Base-by-base conservation (phyloP, 1,140 invertebrate genomes). In the Riptortus pedestris region DNA sequence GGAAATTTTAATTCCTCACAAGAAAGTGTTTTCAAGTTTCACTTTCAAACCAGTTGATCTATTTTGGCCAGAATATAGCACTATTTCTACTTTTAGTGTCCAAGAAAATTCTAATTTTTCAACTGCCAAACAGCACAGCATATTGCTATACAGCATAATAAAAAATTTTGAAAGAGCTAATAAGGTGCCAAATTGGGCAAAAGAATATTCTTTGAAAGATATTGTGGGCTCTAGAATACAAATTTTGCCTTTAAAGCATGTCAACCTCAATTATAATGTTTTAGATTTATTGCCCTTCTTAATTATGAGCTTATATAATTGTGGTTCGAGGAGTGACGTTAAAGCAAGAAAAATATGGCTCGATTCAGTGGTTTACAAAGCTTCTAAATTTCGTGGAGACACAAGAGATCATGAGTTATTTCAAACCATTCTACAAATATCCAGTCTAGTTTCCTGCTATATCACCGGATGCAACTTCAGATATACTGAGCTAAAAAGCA, bases 91-190 rank as follows among this genome's bases (percentile, higher is more conserved):
- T 0, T 61, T 27, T 2, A 66, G 72, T 57, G 63, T 79, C 0
- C 68, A 73, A 18, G 69, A 73, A 11, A 72, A 76, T 61, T 69
- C 72, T 0, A 64, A 63, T 27, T 33, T 77, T 0, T 66, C 71
- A 4, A 14, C 74, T 4, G 62, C 78, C 3, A 72, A 67, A 38
- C 75, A 78, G 28, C 74, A 76, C 26, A 72, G 72, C 28, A 66
- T 72, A 16, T 60, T 73, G 22, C 29, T 73, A 9, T 43, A 67
- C 26, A 14, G 60, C 7, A 27, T 66, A 24, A 14, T 67, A 4
- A 51, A 31, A 22, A 47, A 55, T 12, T 26, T 55, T 22, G 22
- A 55, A 12, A 14, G 24, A 1, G 4, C 18, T 14, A 55, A 14
- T 24, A 24, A 24, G 2, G 2, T 14, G 26, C 1, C 51, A 7